These are phyloP conservation scores for Ahaetulla prasina DNA, from an alignment of 2,113 vertebrate genomes.

Conservation along the genomic window DNA sequence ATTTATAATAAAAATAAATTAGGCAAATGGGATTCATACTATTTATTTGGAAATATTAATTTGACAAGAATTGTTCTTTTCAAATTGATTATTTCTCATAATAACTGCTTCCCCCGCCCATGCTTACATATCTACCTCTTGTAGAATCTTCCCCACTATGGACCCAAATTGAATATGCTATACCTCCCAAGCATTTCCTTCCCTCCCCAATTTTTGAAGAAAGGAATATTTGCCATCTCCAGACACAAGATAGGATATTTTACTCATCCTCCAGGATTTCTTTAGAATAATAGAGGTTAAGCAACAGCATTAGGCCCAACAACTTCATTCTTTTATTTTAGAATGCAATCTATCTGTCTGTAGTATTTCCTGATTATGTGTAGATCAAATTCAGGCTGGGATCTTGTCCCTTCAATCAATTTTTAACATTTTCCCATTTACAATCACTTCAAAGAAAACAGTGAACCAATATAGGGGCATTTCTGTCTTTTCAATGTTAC, in stretches of 20 bases:
- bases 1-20: not conserved
- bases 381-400: not conserved
- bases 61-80: too few relatives aligned
- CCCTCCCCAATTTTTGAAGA: not conserved
- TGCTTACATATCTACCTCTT: not conserved
- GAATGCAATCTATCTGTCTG: not conserved
- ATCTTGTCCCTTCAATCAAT: not conserved
- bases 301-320: not conserved
- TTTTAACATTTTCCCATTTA: not conserved
- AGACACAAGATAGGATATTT: not conserved
- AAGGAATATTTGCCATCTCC: not conserved
- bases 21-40: not conserved
- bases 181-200: not conserved
- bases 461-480: not conserved
- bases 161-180: not conserved
- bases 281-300: too few relatives aligned
- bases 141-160: not conserved
- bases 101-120: not conserved
- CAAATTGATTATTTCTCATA: too few relatives aligned
- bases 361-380: not conserved
- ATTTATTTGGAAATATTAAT: not conserved
- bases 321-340: not conserved
- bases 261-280: not conserved
- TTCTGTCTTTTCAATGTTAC: not conserved
- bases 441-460: not conserved